Base-by-base conservation (phyloP, 2,113 vertebrate genomes). In the Pimephales promelas region DNA sequence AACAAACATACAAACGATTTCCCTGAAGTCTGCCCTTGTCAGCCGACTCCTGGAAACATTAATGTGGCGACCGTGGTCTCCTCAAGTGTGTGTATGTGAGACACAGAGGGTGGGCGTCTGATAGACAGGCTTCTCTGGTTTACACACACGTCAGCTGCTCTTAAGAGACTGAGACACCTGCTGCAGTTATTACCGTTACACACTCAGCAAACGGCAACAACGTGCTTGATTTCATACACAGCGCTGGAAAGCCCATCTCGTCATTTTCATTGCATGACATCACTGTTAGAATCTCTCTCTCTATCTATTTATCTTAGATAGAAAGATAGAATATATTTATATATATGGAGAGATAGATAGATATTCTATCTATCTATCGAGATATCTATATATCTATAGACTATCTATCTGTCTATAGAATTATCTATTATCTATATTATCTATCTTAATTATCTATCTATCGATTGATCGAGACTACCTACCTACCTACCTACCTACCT, bases 11-110 rank as follows among this genome's bases (percentile, higher is more conserved):
- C 8, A 9, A 40, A 40, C 36, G 0, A 62, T 47, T 82, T 79
- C 86, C 16, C 64, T 52, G 57, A 82, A 79, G 66, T 72, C 56
- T 1, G 26, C 14, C 76, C 78, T 72, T 84, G 72, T 31, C 24
- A 28, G n/a, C 4, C 18, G 11, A 22, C 13, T 47, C n/a, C 36
- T 62, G 79, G 43, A 26, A 22, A 56, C 54, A 22, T 40, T 14
- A 26, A 5, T 3, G 28, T 22, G 34, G 10, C 59, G 18, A 49
- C 57, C 18, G 9, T 22, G 9, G n/a, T 24, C 14, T 16, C 64
- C 5, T 36, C 11, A 26, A 74, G 36, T 49, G 68, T 43, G 52
- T 28, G 71, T 80, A 59, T 62, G 31, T 52, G 66, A 26, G 16
- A 62, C 7, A 0, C 20, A 18, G 45, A 28, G 18, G 2, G 26